phyloP scores from a whole-genome alignment of 92 coral and sea anemone genomes.

The Palythoa grandis region DNA sequence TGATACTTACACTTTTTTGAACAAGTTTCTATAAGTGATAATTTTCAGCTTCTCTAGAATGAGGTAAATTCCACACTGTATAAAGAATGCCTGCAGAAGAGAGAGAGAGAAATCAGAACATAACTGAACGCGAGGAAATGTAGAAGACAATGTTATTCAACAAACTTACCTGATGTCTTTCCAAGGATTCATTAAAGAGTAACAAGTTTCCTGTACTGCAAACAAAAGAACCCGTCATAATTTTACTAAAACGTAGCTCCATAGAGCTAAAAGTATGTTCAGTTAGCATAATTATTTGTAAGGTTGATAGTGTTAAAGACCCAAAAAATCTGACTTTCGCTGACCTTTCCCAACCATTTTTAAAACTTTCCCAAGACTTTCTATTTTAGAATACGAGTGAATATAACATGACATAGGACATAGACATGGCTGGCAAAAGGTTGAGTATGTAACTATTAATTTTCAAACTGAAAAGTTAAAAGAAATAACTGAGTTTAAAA shows the following conservation, averaged over 20 bases:
- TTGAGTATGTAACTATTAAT: too few relatives aligned
- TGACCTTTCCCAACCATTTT: too few relatives aligned
- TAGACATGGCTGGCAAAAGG: too few relatives aligned
- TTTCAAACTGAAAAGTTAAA: too few relatives aligned
- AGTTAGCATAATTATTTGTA: neutral
- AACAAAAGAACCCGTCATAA: neutral
- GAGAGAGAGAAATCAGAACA: neutral
- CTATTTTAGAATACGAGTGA: too few relatives aligned
- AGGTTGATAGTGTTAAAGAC: too few relatives aligned
- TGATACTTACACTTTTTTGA: constrained; percentile 95
- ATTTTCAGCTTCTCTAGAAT: constrained; percentile 94
- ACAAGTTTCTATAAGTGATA: constrained; percentile 95
- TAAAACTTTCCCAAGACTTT: too few relatives aligned
- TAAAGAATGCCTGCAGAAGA: constrained; percentile 78
- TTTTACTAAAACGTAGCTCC: neutral
- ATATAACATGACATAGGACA: too few relatives aligned
- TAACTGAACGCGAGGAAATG: neutral
- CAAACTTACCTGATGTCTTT: constrained; percentile 80
- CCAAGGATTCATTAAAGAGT: constrained; percentile 86
- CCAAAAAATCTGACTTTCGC: too few relatives aligned
- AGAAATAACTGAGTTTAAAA: too few relatives aligned
- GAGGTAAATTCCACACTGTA: constrained; percentile 94
- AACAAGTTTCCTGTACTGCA: constrained; percentile 89
- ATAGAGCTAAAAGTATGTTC: neutral
- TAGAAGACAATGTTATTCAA: neutral